These are phyloP conservation scores for Chlorodrepanis virens DNA, from an alignment of 2,113 vertebrate genomes.

Conservation along the genomic window DNA sequence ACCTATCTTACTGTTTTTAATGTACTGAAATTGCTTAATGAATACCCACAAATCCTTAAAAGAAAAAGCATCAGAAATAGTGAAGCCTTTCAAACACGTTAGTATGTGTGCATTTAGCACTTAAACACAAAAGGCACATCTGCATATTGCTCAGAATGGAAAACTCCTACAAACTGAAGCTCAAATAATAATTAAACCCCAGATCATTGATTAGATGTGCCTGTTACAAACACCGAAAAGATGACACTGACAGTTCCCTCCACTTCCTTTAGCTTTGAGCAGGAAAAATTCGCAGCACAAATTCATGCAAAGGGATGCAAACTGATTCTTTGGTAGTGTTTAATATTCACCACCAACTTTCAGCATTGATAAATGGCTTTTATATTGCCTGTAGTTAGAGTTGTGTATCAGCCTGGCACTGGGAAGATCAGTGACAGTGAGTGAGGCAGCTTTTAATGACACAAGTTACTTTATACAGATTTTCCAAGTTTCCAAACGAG, in stretches of 20 bases:
- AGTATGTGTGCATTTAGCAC: neutral
- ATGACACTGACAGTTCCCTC: neutral
- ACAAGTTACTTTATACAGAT: accelerated
- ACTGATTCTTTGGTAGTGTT: neutral
- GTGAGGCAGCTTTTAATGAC: neutral
- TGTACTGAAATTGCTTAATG: neutral
- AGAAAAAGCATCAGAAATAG: neutral
- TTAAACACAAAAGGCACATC: neutral
- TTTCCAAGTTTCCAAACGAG: neutral
- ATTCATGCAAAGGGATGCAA: neutral
- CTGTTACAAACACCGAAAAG: neutral
- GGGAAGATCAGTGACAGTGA: neutral
- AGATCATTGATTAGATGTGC: neutral
- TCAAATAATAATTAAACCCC: neutral
- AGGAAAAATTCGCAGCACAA: neutral
- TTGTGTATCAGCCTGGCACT: neutral
- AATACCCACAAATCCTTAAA: neutral
- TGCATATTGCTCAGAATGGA: neutral
- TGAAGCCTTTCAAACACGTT: neutral
- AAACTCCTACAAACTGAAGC: neutral
- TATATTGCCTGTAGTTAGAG: neutral
- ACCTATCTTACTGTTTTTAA: neutral
- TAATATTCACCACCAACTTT: neutral
- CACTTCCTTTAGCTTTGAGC: neutral
- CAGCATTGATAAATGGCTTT: neutral